Evolutionary conservation across 35 echinoderm and acorn worm genomes (phyloP), one percentile per base, ranked within the genome.

Genomic region (Acanthaster planci): DNA sequence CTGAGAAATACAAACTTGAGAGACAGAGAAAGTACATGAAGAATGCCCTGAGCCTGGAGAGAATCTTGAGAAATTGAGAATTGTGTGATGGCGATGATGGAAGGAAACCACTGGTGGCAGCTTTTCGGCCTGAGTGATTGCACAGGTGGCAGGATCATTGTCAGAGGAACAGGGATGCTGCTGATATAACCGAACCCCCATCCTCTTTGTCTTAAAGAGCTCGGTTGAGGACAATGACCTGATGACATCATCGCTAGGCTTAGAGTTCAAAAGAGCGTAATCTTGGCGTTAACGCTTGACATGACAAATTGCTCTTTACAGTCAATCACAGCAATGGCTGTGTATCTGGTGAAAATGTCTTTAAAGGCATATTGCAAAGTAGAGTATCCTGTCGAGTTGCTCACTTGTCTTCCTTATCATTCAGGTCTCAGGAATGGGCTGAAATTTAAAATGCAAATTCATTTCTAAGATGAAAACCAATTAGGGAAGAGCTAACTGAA

Each of bases 111-210:
- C 64, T 72, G 23, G 18, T 26, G 64, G 64, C 64, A 14, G 29
- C 34, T 14, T 31, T 10, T 72, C 26, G 30, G 34, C 64, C 64
- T 72, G 64, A 72, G 64, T 72, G 64, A 72, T 72, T 72, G 64
- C 64, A 72, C 64, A 72, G 64, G 64, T 72, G 64, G 64, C 12
- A 34, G 64, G 64, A 21, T 72, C 64, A 72, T 47, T 47, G 42
- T 47, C 42, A 47, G 12, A 26, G 64, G 64, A 72, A 72, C 64
- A 2, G 64, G 64, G 34, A 34, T 72, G 26, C 26, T 30, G 21
- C 64, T 26, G 18, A 72, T 19, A 72, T 72, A 72, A 21, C 34
- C 10, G 23, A 72, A 31, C 30, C 26, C 26, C 30, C 26, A 29
- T 34, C 34, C 30, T 34, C 34, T 72, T 72, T 72, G 64, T 72